Conservation (phyloP, 2,888 invertebrate genomes). For the Nomada lathburiana region DNA sequence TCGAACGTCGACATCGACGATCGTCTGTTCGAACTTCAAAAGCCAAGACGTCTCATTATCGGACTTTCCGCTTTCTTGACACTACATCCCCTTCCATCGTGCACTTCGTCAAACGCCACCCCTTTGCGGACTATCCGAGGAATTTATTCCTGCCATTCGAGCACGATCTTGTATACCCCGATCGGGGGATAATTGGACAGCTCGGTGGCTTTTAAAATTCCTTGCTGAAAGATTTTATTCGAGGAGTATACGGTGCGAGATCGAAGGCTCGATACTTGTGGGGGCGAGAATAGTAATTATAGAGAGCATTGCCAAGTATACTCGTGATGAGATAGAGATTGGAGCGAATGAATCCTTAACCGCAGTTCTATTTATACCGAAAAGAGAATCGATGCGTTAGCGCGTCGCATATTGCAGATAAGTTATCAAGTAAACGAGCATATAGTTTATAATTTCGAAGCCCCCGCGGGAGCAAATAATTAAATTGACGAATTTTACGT, state of each 20-base stretch:
- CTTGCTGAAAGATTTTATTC: slow-evolving; percentile 18
- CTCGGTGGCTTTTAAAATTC: slow-evolving; percentile 24
- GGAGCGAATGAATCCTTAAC: too few species aligned
- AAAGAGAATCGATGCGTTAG: too few species aligned
- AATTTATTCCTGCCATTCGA: slow-evolving; percentile 56
- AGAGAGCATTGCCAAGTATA: too few species aligned
- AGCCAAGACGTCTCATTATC: slow-evolving; percentile 68
- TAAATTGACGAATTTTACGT: neutral
- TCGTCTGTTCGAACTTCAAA: slow-evolving; percentile 60
- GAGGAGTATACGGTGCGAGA: neutral
- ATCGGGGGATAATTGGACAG: slow-evolving; percentile 67
- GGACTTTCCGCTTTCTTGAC: slow-evolving; percentile 63
- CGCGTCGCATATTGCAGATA: too few species aligned
- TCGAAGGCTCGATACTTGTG: neutral
- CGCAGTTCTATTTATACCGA: too few species aligned
- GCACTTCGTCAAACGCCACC: neutral
- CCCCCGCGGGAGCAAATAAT: neutral
- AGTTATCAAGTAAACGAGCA: too few species aligned
- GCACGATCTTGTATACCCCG: slow-evolving; percentile 58
- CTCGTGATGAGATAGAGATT: too few species aligned
- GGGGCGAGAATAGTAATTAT: neutral
- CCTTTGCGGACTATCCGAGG: slow-evolving; percentile 1
- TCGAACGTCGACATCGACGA: slow-evolving; percentile 53
- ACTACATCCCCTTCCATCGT: slow-evolving; percentile 19
- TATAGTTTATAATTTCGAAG: too few species aligned